Base-by-base conservation (phyloP, 2,797 vertebrate species). In the Triplophysa yarkandensis region DNA sequence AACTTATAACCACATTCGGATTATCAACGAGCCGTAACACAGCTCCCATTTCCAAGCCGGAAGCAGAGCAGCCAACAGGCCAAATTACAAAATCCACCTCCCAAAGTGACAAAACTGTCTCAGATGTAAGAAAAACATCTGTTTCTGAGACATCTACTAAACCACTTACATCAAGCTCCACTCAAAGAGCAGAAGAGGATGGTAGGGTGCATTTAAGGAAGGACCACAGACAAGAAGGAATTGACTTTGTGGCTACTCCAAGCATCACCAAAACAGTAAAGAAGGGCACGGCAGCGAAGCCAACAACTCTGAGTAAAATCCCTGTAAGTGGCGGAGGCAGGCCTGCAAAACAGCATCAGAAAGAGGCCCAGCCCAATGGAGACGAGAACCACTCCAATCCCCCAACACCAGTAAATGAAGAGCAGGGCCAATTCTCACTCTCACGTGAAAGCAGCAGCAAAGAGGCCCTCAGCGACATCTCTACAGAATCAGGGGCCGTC, bases 311-410 rank as follows among this genome's bases (percentile, higher is more conserved):
- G 9, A 92, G 92, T 85, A 93, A 96, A 85, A 94, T 95, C 78
- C 93, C 95, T 57, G 80, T 93, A 6, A 94, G 94, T 25, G 90
- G 89, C 72, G 94, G 86, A 71, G 86, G 87, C 13, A 86, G 86
- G 78, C 69, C 54, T 10, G 86, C 78, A 4, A 92, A 88, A 80
- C 89, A 81, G 60, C 90, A 92, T 67, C 92, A 88, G 4, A 91
- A 90, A 0, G 93, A 95, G 73, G 88, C 83, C 0, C 75, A 94
- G 50, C 94, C 93, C 9, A 89, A 85, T 73, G 91, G 93, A 0
- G 93, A 95, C 0, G 95, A 95, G 60, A 89, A 88, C 46, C 92
- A 87, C 84, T 94, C 92, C 88, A 94, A 94, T 81, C 93, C 91
- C 11, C 89, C 88, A 7, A 89, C 89, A n/a, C 87, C 95, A 0